These are phyloP conservation scores for Avahi laniger DNA, from an alignment of 2,797 vertebrate species.

Conservation along the genomic window DNA sequence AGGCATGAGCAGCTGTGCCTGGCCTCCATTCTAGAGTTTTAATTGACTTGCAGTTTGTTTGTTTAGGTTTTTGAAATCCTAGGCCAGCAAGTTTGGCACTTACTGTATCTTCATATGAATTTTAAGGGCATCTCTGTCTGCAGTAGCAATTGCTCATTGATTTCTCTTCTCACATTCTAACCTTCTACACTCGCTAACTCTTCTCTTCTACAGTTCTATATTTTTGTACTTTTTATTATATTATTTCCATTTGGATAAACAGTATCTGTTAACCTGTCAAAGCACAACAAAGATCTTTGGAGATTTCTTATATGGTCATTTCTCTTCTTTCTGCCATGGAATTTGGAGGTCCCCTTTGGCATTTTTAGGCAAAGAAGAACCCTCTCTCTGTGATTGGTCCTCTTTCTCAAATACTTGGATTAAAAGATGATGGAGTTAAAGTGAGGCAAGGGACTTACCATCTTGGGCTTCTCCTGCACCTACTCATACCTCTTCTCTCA, in stretches of 20 bases:
- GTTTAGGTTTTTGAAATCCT: background rate
- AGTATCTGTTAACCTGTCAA: background rate
- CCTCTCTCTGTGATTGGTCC: background rate
- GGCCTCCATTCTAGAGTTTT: background rate
- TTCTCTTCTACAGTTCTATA: background rate
- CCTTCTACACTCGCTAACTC: background rate
- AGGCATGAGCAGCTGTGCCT: background rate
- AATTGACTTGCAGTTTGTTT: rapidly evolving
- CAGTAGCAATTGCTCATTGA: background rate
- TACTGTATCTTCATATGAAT: background rate
- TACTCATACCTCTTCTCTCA: background rate
- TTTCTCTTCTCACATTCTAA: background rate
- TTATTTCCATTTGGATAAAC: slow-evolving; percentile 16
- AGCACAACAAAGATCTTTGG: background rate
- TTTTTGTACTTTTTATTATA: background rate
- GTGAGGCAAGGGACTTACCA: background rate
- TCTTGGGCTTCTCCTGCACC: background rate
- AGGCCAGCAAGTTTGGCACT: background rate
- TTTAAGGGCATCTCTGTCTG: background rate
- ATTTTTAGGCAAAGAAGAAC: slow-evolving; percentile 1
- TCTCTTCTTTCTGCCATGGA: slow-evolving; percentile 16
- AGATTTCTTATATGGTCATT: background rate
- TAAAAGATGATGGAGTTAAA: background rate
- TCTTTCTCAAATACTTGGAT: slow-evolving; percentile 22
- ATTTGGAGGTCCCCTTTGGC: background rate